These are phyloP conservation scores for Lithophane semibrunnea DNA, from an alignment of 2,888 invertebrate species.

Conservation along the genomic window DNA sequence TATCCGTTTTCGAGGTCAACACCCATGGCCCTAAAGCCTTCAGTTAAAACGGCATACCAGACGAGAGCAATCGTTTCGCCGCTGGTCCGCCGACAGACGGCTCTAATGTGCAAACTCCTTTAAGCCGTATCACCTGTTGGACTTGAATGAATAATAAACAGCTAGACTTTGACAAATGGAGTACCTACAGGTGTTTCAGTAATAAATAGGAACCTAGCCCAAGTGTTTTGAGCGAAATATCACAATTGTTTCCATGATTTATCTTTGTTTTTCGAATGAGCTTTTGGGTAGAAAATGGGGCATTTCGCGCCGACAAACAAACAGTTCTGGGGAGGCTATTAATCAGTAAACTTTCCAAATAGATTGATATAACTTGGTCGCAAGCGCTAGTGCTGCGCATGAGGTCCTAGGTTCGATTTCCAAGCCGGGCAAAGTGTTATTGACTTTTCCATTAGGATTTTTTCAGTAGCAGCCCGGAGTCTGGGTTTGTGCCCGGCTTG, in stretches of 20 bases:
- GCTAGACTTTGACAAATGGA: slow-evolving; percentile 35
- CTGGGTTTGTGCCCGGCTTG: background rate
- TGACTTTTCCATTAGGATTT: background rate
- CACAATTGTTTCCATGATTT: slow-evolving; percentile 22
- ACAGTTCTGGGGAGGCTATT: background rate
- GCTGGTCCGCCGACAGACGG: background rate
- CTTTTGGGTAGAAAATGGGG: background rate
- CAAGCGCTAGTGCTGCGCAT: background rate
- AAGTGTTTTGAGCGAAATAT: slow-evolving; percentile 13
- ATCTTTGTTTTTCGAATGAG: slow-evolving; percentile 16
- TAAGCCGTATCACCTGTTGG: slow-evolving; percentile 41
- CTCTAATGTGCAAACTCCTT: background rate
- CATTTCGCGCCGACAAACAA: background rate
- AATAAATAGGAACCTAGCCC: background rate
- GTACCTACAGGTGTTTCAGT: slow-evolving; percentile 7
- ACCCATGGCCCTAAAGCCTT: slow-evolving; percentile 9
- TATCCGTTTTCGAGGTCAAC: slow-evolving; percentile 7
- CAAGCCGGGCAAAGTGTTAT: background rate
- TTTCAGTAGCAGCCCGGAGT: background rate
- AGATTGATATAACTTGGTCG: background rate
- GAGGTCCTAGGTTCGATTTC: background rate
- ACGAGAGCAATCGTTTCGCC: background rate
- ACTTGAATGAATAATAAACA: slow-evolving; percentile 31
- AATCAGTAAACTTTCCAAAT: background rate
- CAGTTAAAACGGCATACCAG: background rate